Base-by-base conservation (phyloP, 1,140 invertebrate species). In the Anadara kagoshimensis region DNA sequence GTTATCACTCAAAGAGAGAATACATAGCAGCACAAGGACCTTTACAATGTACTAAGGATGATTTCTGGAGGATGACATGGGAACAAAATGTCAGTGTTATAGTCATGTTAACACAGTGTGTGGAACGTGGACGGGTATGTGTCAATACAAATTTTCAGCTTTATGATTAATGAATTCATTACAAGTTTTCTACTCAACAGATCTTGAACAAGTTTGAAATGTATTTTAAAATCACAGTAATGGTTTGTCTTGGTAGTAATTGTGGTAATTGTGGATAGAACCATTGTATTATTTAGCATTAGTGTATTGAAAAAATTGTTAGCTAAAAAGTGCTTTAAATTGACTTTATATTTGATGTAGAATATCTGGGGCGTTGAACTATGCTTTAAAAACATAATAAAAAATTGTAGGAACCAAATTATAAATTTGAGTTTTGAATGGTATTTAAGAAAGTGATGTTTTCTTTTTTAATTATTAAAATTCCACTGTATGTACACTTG, bases 1-100 rank as follows among this genome's bases (percentile, higher is more conserved):
- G 95, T 12, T 97, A 97, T 85, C 95, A 97, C 47, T 96, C 95
- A 88, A 92, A 95, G 16, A 93, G 93, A 65, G 96, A 97, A 16
- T 99, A 99, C 85, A 98, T 99, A 77, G 98, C 98, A 0, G 97
- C 97, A 4, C 98, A 99, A 90, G 97, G 97, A 18, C 97, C 98
- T 0, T 89, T 99, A n/a, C 93, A 93, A 41, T 95, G 98, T 76
- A 99, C 98, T 0, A 95, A 95, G 0, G 96, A 98, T 77, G 98
- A 99, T 86, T 97, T 99, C 79, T 99, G 98, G 98, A 91, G 97
- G 69, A 98, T 99, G 97, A 91, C 99, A 12, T 99, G 97, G 97
- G 97, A 99, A 87, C 96, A 99, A 85, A 98, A 99, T 87, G 98
- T 96, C 0, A 98, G 95, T 8, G 98, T 99, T 86, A 94, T 99